Evolutionary conservation across 2,888 invertebrate genomes (phyloP), one percentile per base, ranked within the genome.

Genomic region (Camponotus fellah): DNA sequence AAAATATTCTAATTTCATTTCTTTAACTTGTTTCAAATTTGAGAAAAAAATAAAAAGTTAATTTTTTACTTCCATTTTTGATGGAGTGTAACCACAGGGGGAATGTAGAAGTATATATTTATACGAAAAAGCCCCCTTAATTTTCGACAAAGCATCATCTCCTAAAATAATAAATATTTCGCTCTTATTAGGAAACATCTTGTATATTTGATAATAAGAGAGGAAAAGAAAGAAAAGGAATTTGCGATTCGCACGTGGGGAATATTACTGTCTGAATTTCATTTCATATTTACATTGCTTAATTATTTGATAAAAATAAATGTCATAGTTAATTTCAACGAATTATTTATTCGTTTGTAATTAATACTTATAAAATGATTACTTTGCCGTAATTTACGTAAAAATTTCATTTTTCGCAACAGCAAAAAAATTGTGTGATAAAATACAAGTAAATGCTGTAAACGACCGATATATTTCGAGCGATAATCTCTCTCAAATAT

Each of bases 401-500:
- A 71, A 71, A 71, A 62, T 2, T 26, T 2, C 21, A 9, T 21
- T 66, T 77, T 3, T 26, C n/a, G 21, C 32, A 8, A 10, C 12
- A 60, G 17, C 9, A 26, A 60, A 14, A 56, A 66, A 80, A 12
- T 71, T 21, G 17, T 5, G 26, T 46, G 46, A 17, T 69, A 43
- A 80, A 62, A 32, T 60, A 17, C 37, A 26, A 71, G 17, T 60
- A 14, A 76, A 60, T 10, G 17, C 32, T 26, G 12, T 34, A 71
- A 71, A 60, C 12, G 60, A 12, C 37, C 34, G 46, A 12, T 46
- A 46, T 17, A 62, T 17, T 26, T 2, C 26, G 26, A 26, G 26
- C 21, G 46, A 62, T 80, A 71, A 79, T 80, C 21, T 5, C 60
- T 80, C 21, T 5, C 60, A 71, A 80, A 72, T 72, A 71, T 80